Conservation (phyloP, 2,113 vertebrate genomes). For the Nothobranchius furzeri region DNA sequence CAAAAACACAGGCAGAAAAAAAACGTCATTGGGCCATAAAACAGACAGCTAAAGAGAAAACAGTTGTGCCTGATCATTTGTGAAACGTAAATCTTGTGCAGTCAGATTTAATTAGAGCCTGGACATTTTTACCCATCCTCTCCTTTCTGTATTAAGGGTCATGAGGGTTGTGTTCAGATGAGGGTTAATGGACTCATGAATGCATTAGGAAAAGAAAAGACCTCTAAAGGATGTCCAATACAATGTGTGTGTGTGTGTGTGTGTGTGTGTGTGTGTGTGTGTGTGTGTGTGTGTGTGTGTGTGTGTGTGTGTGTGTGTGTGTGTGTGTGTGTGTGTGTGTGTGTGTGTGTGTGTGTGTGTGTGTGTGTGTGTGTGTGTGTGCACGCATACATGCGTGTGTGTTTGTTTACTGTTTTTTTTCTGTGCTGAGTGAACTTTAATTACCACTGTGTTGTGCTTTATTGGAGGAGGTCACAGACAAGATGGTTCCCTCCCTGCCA, state of each 20-base stretch:
- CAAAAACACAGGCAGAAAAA: background rate
- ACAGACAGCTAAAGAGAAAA: background rate
- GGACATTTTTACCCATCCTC: background rate
- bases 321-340: background rate
- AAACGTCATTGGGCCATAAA: background rate
- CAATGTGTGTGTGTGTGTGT: constrained; percentile 1
- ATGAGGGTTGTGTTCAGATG: too few relatives aligned
- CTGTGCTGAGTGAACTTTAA: constrained; percentile 46
- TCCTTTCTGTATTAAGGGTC: too few relatives aligned
- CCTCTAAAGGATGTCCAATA: background rate
- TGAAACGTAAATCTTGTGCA: background rate
- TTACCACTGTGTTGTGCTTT: constrained; percentile 53
- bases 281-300: constrained; percentile 9
- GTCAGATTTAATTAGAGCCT: background rate
- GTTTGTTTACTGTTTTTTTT: constrained; percentile 32
- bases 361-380: constrained; percentile 9
- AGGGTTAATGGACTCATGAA: background rate
- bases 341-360: constrained; percentile 25
- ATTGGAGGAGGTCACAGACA: constrained; percentile 55
- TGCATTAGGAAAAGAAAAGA: background rate
- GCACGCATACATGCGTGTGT: too few relatives aligned
- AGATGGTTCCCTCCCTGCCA: constrained; percentile 51
- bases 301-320: constrained; percentile 11
- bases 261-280: constrained; percentile 25
- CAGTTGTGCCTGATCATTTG: background rate